Evolutionary conservation across 2,797 vertebrate species (phyloP), one percentile per base, ranked within the genome.

Genomic region (Girardinus metallicus): DNA sequence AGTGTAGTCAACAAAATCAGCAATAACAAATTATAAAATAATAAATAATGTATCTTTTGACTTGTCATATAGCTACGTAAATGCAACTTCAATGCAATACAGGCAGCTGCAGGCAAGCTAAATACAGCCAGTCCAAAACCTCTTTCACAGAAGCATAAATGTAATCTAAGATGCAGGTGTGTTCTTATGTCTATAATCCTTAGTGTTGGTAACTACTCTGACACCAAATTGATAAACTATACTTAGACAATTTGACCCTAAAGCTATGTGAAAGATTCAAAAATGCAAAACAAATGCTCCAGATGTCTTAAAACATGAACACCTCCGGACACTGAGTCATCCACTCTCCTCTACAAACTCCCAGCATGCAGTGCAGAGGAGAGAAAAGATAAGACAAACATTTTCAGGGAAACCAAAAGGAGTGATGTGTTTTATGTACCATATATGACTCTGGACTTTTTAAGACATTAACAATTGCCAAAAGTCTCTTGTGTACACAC

Each of bases 401-500:
- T 11, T 39, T 66, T 39, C 34, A 66, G 34, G 62, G 31, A 66
- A 21, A 39, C 31, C 7, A 66, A 11, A 11, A 66, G 10, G 36
- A 36, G 62, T 36, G 29, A 31, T 62, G 29, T 8, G 36, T 66
- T 39, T 21, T 66, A 36, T 66, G 21, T 39, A 41, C 21, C 23
- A 41, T 41, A 39, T 41, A 41, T 68, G 39, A 41, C 36, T 41
- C 36, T 68, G 21, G 11, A 70, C 34, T 76, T 75, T 79, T 81
- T 0, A 12, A 39, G 60, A 53, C 5, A 46, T 23, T 21, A 81
- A 49, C 60, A 23, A 77, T n/a, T 73, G 57, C 77, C 78, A 76
- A 88, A 89, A 83, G 83, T 73, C 75, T 81, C 49, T 66, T 55
- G 23, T 26, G 36, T 80, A 83, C 81, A 92, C 85, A 87, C 87